A percentile compares a stretch with the other conserved stretches of the same genome.
These are phyloP conservation scores for Boloria selene DNA, from an alignment of 2,888 invertebrate species.

Conservation along the genomic window DNA sequence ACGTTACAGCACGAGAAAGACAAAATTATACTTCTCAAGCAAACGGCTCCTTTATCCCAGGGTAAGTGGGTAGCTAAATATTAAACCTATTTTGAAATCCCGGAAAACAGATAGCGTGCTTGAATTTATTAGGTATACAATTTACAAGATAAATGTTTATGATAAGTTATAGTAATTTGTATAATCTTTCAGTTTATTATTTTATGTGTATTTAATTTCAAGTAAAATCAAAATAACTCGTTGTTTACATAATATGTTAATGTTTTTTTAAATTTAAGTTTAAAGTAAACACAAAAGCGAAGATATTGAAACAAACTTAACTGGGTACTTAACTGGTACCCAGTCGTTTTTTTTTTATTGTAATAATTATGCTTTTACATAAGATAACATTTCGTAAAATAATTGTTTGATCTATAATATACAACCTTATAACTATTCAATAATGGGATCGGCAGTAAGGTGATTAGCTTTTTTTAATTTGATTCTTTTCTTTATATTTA, in stretches of 20 bases:
- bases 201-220: background rate
- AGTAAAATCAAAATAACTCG: background rate
- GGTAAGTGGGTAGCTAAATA: constrained; percentile 71
- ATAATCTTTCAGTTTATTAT: constrained; percentile 9
- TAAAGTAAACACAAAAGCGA: no score
- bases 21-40: constrained; percentile 82
- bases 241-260: background rate
- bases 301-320: no score
- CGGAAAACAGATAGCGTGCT: constrained; percentile 26
- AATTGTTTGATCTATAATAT: no score
- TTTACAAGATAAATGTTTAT: constrained; percentile 30
- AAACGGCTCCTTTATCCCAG: constrained; percentile 85
- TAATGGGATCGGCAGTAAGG: no score
- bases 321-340: no score
- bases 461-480: no score
- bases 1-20: constrained; percentile 82
- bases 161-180: constrained; percentile 13
- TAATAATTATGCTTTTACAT: no score
- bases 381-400: no score
- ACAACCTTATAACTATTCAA: no score
- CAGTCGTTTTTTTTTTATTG: no score
- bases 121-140: constrained; percentile 30
- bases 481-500: no score
- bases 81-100: constrained; percentile 14
- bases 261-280: background rate